phyloP scores from a whole-genome alignment of 2,888 invertebrate genomes.

The Corythucha ciliata region DNA sequence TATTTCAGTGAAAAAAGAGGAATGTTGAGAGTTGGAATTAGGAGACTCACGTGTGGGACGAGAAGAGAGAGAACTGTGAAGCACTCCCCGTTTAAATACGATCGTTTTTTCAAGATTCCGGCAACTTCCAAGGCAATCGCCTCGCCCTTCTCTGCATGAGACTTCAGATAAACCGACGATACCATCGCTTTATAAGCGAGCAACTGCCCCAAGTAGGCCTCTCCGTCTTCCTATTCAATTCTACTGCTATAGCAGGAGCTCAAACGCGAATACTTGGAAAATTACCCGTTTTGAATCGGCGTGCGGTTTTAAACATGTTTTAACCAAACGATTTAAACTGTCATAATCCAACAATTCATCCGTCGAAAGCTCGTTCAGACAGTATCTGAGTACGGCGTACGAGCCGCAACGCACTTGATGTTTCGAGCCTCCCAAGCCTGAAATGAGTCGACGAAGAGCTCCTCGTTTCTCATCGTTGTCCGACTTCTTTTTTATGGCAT shows the following conservation, averaged over 20 bases:
- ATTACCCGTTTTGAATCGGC: too few species aligned
- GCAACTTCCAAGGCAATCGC: neutral
- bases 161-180: slow-evolving; percentile 10
- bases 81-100: slow-evolving; percentile 11
- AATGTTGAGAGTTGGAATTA: too few species aligned
- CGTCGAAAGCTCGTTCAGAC: neutral
- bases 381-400: neutral
- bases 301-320: too few species aligned
- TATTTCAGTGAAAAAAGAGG: too few species aligned
- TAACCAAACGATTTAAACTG: too few species aligned
- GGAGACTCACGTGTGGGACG: neutral
- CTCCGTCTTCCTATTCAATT: too few species aligned
- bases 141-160: neutral
- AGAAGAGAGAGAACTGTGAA: slow-evolving; percentile 6
- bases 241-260: too few species aligned
- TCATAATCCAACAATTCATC: too few species aligned
- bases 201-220: slow-evolving; percentile 18
- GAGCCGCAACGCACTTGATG: neutral
- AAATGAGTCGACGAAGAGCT: neutral
- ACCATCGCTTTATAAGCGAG: slow-evolving; percentile 17
- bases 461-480: neutral
- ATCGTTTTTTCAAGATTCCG: slow-evolving; percentile 14
- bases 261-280: too few species aligned
- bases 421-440: neutral
- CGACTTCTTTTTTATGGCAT: too few species aligned